Percentiles rank a stretch among this genome's conserved stretches.
Conservation (phyloP, 2,113 vertebrate species). For the Stictonetta naevosa region DNA sequence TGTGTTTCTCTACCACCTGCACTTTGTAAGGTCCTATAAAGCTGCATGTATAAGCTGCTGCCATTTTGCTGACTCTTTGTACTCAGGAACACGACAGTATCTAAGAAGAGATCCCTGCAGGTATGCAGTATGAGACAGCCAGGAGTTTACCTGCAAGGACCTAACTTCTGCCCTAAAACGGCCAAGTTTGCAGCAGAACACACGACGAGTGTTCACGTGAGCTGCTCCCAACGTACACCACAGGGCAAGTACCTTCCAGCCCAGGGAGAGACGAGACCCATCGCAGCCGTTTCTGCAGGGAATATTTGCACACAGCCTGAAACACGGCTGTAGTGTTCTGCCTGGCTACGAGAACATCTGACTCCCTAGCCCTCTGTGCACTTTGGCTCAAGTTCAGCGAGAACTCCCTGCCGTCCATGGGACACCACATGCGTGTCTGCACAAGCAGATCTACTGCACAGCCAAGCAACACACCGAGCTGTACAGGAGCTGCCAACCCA, state of each 20-base stretch:
- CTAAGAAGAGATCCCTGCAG: neutral
- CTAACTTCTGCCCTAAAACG: neutral
- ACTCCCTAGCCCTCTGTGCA: neutral
- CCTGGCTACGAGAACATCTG: neutral
- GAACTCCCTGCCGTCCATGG: neutral
- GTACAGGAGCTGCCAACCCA: neutral
- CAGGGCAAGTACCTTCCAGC: neutral
- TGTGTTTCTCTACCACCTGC: neutral
- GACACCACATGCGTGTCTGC: neutral
- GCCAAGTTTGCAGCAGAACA: neutral
- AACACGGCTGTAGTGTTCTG: neutral
- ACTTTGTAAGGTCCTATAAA: neutral
- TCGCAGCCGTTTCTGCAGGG: neutral
- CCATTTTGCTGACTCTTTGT: neutral
- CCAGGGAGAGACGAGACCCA: neutral
- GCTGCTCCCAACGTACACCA: rapidly evolving
- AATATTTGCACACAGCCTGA: neutral
- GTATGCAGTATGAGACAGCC: rapidly evolving
- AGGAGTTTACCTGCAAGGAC: neutral
- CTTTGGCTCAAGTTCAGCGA: neutral
- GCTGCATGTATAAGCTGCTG: neutral
- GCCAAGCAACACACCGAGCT: neutral
- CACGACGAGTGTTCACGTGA: neutral
- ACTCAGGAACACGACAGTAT: rapidly evolving
- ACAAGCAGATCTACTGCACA: neutral